phyloP scores from a whole-genome alignment of 2,113 vertebrate genomes.

The Neolamprologus modestus region DNA sequence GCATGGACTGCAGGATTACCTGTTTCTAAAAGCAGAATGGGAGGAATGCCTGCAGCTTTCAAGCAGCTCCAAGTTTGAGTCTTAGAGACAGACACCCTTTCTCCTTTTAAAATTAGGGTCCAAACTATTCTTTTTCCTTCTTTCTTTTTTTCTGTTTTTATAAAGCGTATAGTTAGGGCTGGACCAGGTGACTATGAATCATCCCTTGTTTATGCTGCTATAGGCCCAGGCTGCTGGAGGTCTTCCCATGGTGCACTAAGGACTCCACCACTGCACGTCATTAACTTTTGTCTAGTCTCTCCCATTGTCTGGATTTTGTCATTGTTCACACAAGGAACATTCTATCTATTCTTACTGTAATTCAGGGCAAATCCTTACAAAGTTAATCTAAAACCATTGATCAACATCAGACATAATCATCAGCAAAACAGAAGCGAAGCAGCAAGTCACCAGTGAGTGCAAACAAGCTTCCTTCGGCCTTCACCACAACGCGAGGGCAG shows the following conservation, averaged over 20 bases:
- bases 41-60: background rate
- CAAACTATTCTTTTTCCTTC: background rate
- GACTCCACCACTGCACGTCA: background rate
- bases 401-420: background rate
- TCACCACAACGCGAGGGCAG: background rate
- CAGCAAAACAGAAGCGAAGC: background rate
- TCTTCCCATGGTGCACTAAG: background rate
- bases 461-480: background rate
- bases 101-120: background rate
- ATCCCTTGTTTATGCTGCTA: background rate
- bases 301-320: background rate
- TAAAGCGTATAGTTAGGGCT: background rate
- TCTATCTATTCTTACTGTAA: background rate
- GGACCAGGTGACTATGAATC: background rate
- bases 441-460: background rate
- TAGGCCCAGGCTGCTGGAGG: background rate
- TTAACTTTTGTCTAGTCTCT: background rate
- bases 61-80: background rate
- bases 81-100: background rate
- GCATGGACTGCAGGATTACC: background rate
- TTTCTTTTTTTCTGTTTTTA: background rate
- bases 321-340: background rate
- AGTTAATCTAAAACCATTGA: background rate
- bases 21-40: background rate
- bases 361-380: background rate